Evolutionary conservation across 1,140 invertebrate species (phyloP).

Genomic region (Hylaeus volcanicus): DNA sequence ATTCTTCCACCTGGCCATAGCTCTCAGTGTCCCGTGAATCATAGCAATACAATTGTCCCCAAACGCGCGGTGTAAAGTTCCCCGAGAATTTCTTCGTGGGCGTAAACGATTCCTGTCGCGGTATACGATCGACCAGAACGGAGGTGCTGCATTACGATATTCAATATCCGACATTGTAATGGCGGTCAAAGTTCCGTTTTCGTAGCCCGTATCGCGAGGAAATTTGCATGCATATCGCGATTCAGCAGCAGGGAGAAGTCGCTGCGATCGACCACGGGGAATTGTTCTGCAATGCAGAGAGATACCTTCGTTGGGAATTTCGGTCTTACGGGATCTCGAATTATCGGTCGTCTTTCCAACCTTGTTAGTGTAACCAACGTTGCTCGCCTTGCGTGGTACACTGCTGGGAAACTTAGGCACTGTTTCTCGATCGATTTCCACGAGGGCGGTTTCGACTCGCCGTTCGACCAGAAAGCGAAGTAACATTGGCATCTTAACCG

Average conservation of each 20-base stretch:
- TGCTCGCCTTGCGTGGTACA: background rate
- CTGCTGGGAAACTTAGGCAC: background rate
- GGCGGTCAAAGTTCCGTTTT: constrained; percentile 64
- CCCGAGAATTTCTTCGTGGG: constrained; percentile 55
- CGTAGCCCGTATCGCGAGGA: constrained; percentile 37
- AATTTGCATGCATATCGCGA: constrained; percentile 68
- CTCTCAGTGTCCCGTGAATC: constrained; percentile 20
- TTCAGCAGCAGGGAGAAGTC: constrained; percentile 53
- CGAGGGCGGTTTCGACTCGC: background rate
- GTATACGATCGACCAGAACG: constrained; percentile 39
- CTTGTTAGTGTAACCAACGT: no score
- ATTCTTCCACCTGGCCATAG: background rate
- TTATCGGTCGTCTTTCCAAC: constrained; percentile 11
- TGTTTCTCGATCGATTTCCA: constrained; percentile 16
- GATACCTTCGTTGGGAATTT: constrained; percentile 28
- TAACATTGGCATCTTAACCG: background rate
- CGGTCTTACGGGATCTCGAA: constrained; percentile 13
- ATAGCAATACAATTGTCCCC: background rate
- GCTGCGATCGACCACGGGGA: constrained; percentile 6
- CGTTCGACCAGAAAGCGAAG: background rate
- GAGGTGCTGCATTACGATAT: constrained; percentile 62
- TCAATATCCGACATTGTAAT: constrained; percentile 65
- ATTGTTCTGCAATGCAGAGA: constrained; percentile 39
- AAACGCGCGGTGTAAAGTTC: constrained; percentile 34
- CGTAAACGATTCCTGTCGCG: constrained; percentile 43